phyloP scores from a whole-genome alignment of 2,113 vertebrate genomes.

The Syngnathus typhle region DNA sequence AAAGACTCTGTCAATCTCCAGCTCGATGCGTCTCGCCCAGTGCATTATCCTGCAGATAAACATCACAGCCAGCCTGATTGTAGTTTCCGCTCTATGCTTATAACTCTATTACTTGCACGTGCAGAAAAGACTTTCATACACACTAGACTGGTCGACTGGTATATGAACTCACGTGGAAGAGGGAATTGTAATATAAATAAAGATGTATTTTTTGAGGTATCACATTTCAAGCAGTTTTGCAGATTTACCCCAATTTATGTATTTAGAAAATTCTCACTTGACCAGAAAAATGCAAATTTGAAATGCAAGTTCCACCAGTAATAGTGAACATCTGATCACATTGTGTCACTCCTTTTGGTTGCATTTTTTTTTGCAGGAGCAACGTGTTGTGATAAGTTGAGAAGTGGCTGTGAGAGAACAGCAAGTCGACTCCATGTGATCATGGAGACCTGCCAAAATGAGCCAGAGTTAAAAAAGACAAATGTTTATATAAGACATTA shows the following conservation, averaged over 20 bases:
- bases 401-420: not conserved
- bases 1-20: conserved; percentile 95
- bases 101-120: not conserved
- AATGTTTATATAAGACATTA: conserved; percentile 1
- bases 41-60: conserved; percentile 87
- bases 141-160: too few species aligned
- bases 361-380: not conserved
- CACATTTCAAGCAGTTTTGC: not conserved
- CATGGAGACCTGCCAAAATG: not conserved
- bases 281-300: not conserved
- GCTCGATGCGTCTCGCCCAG: conserved; percentile 94
- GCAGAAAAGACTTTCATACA: not conserved
- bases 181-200: too few species aligned
- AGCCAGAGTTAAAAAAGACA: not conserved
- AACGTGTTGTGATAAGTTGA: not conserved
- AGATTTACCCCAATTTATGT: not conserved
- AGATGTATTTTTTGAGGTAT: too few species aligned
- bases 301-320: not conserved
- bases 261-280: not conserved
- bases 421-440: not conserved
- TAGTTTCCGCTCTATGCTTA: conserved; percentile 11
- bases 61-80: conserved; percentile 43
- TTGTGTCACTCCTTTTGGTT: not conserved
- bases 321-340: not conserved
- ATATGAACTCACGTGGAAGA: too few species aligned